phyloP scores from a whole-genome alignment of 2,797 vertebrate species.

The Tragelaphus eurycerus region DNA sequence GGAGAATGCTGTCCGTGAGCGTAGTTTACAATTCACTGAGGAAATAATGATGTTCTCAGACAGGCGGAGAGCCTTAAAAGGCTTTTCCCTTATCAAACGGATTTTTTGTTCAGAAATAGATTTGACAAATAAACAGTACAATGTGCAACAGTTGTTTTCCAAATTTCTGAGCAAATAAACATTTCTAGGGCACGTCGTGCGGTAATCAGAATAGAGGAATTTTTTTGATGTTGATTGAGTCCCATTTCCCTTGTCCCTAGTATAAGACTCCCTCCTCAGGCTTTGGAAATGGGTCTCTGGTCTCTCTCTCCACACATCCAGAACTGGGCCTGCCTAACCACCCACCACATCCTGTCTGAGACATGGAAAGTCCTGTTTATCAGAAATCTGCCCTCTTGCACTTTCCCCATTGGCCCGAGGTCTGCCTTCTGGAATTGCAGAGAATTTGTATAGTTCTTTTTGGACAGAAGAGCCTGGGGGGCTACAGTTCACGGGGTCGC shows the following conservation, averaged over 20 bases:
- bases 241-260: accelerated
- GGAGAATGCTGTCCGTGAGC: accelerated
- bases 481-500: neutral
- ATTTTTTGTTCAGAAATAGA: neutral
- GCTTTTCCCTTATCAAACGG: neutral
- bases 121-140: neutral
- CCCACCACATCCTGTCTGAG: neutral
- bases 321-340: accelerated
- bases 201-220: neutral
- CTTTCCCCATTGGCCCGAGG: too few species aligned
- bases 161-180: neutral
- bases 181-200: accelerated
- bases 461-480: neutral
- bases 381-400: neutral
- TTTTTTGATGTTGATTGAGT: accelerated
- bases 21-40: neutral
- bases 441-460: neutral
- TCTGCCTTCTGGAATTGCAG: neutral
- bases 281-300: neutral
- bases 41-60: neutral
- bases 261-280: accelerated
- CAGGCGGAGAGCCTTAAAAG: accelerated
- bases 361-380: neutral
- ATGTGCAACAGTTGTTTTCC: neutral
- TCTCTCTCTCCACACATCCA: neutral